Percentiles rank a stretch among this genome's conserved stretches.
Evolutionary conservation across 2,113 vertebrate species (phyloP).

Genomic region (Tringa solitaria): DNA sequence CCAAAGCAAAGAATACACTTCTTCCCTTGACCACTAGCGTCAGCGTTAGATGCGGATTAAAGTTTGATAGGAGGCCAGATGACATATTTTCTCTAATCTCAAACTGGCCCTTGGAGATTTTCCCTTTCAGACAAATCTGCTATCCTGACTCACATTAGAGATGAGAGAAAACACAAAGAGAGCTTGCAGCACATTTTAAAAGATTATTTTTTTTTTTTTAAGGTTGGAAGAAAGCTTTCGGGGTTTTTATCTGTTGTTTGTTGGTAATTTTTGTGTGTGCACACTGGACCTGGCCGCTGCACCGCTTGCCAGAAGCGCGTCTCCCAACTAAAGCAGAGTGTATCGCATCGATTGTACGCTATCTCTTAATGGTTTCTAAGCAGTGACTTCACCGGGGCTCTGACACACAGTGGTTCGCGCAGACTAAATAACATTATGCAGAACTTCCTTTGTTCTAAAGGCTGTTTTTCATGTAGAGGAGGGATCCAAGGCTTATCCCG

Average conservation of each 20-base stretch:
- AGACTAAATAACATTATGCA: conserved; percentile 62
- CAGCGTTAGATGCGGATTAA: background rate
- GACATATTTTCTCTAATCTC: background rate
- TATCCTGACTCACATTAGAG: background rate
- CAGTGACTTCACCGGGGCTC: conserved; percentile 40
- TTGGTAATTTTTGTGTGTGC: background rate
- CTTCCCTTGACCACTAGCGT: background rate
- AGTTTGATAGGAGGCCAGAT: background rate
- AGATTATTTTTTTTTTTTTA: background rate
- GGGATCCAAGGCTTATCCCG: conserved; percentile 29
- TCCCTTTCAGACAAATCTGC: background rate
- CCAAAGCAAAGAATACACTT: background rate
- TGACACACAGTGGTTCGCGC: conserved; percentile 24
- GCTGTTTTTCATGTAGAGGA: conserved; percentile 22
- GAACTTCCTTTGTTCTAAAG: conserved; percentile 59
- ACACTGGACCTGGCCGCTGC: background rate
- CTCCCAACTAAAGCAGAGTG: background rate
- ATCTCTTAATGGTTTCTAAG: conserved; percentile 26
- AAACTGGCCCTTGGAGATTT: background rate
- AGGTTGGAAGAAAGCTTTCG: background rate
- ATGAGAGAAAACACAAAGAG: background rate
- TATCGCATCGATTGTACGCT: background rate
- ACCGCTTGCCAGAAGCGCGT: background rate
- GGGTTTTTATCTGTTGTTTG: background rate
- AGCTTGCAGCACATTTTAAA: background rate